These are phyloP conservation scores for Microcebus griseorufus DNA, from an alignment of 2,113 vertebrate genomes.

Conservation along the genomic window DNA sequence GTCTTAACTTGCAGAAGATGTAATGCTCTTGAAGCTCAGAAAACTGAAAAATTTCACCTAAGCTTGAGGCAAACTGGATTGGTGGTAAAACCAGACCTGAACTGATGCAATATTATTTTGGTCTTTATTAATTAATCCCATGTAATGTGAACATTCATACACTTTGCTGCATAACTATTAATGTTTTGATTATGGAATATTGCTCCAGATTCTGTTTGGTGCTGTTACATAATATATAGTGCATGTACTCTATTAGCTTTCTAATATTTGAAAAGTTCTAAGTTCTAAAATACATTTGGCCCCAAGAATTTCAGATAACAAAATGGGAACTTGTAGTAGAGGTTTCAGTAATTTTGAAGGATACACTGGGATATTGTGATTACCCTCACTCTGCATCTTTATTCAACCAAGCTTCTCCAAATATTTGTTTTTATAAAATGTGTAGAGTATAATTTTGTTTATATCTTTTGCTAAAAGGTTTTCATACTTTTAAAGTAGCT, in stretches of 20 bases:
- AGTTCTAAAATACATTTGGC: neutral
- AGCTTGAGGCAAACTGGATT: neutral
- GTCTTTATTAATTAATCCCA: neutral
- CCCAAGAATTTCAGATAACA: neutral
- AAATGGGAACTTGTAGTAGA: neutral
- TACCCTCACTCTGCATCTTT: neutral
- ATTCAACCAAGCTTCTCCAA: neutral
- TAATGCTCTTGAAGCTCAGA: neutral
- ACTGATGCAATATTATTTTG: neutral
- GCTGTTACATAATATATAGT: neutral
- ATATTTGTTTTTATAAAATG: neutral
- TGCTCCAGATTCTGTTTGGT: neutral
- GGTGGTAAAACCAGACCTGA: neutral
- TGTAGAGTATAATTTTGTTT: neutral
- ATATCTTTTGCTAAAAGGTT: constrained; percentile 14
- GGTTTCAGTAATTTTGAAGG: neutral
- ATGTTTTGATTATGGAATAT: neutral
- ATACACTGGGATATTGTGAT: neutral
- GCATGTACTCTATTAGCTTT: neutral
- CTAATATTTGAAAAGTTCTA: constrained; percentile 13
- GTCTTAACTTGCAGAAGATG: neutral
- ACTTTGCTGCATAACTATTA: neutral
- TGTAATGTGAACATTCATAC: neutral
- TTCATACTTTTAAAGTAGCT: constrained; percentile 19
- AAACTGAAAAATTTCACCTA: constrained; percentile 26